Conservation (phyloP, 1,140 invertebrate species). For the Bombus affinis region DNA sequence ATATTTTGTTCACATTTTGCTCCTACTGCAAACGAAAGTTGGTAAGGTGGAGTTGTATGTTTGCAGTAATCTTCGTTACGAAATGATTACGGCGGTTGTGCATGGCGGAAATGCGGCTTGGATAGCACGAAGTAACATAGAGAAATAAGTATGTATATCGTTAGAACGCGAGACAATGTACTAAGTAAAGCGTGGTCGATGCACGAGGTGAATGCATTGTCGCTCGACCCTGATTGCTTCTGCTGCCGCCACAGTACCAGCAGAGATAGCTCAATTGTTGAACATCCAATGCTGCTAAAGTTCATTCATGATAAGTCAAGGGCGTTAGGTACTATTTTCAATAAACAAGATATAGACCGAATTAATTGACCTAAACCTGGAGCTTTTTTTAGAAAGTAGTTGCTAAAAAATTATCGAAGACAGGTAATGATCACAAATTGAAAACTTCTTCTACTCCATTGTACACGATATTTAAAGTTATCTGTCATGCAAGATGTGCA, state of each 20-base stretch:
- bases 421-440: not conserved
- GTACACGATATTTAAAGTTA: not conserved
- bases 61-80: not conserved
- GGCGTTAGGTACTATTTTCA: constrained; percentile 41
- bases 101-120: constrained; percentile 12
- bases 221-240: constrained; percentile 71
- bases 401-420: not conserved
- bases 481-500: not conserved
- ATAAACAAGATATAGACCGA: not conserved
- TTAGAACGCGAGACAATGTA: constrained; percentile 61
- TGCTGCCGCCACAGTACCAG: constrained; percentile 53
- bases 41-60: not conserved
- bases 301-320: constrained; percentile 67
- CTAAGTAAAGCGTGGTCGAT: constrained; percentile 66
- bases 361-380: not conserved
- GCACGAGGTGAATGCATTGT: constrained; percentile 73
- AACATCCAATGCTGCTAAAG: constrained; percentile 70
- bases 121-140: constrained; percentile 38
- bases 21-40: not conserved
- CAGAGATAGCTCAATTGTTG: constrained; percentile 74
- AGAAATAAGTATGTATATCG: constrained; percentile 46
- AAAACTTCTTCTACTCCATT: not conserved
- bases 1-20: not conserved
- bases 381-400: not conserved
- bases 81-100: constrained; percentile 22